Conservation (phyloP, 2,113 vertebrate genomes). For the Psophia crepitans region DNA sequence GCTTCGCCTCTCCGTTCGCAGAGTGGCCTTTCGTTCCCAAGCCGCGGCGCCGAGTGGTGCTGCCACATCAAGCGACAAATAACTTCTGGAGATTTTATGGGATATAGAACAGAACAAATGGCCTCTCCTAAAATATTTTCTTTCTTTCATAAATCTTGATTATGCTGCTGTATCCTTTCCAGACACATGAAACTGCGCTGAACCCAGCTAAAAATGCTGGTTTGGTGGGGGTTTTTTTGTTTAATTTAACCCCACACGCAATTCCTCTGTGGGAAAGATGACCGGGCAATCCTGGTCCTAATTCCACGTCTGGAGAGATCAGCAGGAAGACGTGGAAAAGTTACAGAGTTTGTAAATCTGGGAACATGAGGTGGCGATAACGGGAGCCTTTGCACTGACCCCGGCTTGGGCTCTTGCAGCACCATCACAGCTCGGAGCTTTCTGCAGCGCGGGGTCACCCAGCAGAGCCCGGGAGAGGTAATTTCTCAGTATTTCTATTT, state of each 20-base stretch:
- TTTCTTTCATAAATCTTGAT: neutral
- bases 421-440: neutral
- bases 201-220: neutral
- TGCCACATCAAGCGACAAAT: neutral
- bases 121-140: neutral
- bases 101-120: neutral
- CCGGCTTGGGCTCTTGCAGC: neutral
- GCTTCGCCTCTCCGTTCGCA: neutral
- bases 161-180: neutral
- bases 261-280: neutral
- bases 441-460: neutral
- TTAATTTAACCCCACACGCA: too few species aligned
- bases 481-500: neutral
- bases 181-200: neutral
- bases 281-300: neutral
- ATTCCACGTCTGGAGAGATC: neutral
- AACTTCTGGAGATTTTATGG: neutral
- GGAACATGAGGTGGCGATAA: neutral
- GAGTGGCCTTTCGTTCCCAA: neutral
- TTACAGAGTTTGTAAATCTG: accelerated
- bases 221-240: neutral
- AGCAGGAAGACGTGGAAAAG: neutral
- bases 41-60: neutral
- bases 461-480: neutral
- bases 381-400: neutral